Conservation (phyloP, 1,140 invertebrate genomes). For the Matsumurasca onukii region DNA sequence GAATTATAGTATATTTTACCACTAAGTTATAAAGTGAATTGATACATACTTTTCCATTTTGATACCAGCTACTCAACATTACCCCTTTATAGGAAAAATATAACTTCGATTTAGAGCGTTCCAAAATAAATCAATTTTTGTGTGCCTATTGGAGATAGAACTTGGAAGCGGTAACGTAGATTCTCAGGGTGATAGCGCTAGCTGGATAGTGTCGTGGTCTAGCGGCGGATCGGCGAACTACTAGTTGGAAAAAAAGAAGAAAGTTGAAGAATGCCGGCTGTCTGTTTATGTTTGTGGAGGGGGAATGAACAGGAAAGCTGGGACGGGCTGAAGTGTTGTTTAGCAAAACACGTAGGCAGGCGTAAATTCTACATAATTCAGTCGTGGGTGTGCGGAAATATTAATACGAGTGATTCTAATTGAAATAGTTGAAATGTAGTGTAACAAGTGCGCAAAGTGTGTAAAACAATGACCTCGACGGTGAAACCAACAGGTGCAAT, state of each 20-base stretch:
- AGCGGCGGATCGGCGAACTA: neutral
- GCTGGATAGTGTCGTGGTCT: neutral
- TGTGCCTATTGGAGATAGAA: too few species aligned
- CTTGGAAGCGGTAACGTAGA: too few species aligned
- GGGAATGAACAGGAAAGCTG: constrained; percentile 25
- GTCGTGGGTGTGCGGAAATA: constrained; percentile 13
- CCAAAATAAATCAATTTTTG: too few species aligned
- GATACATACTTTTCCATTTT: too few species aligned
- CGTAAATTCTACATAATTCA: constrained; percentile 13
- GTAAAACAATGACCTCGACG: neutral
- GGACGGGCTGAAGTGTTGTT: constrained; percentile 30
- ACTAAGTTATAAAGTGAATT: too few species aligned
- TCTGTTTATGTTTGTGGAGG: constrained; percentile 6
- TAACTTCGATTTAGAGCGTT: too few species aligned
- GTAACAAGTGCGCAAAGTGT: neutral
- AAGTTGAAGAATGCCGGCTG: constrained; percentile 25
- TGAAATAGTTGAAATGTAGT: neutral
- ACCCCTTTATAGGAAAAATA: too few species aligned
- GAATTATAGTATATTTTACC: too few species aligned
- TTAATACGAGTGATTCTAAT: neutral
- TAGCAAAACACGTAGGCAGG: constrained; percentile 27
- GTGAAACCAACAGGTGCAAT: constrained; percentile 16
- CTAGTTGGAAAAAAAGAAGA: constrained; percentile 18
- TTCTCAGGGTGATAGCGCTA: too few species aligned
- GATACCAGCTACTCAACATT: too few species aligned